phyloP scores from a whole-genome alignment of 2,113 vertebrate genomes.

The Xenopus tropicalis region UCB_Xtro_10.0 CM004444.2:159776001-159776500 shows the following conservation, averaged over 20 bases:
- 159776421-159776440: conserved; percentile 63
- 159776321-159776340: conserved; percentile 62
- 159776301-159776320: conserved; percentile 9
- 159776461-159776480: conserved; percentile 59
- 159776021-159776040: no score
- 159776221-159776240: conserved; percentile 28
- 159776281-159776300: neutral
- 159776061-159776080: no score
- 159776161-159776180: conserved; percentile 6
- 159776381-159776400: conserved; percentile 79
- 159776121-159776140: no score
- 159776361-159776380: conserved; percentile 63
- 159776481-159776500: conserved; percentile 55
- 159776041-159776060: no score
- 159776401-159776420: conserved; percentile 73
- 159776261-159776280: conserved; percentile 7
- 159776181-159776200: neutral
- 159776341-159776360: conserved; percentile 62
- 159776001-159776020: no score
- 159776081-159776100: no score
- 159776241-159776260: conserved; percentile 12
- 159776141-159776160: conserved; percentile 12
- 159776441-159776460: conserved; percentile 63
- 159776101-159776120: no score
- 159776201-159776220: conserved; percentile 38